These are phyloP conservation scores for Oreochromis spilurus DNA, from an alignment of 2,113 vertebrate species.

Conservation along the genomic window DNA sequence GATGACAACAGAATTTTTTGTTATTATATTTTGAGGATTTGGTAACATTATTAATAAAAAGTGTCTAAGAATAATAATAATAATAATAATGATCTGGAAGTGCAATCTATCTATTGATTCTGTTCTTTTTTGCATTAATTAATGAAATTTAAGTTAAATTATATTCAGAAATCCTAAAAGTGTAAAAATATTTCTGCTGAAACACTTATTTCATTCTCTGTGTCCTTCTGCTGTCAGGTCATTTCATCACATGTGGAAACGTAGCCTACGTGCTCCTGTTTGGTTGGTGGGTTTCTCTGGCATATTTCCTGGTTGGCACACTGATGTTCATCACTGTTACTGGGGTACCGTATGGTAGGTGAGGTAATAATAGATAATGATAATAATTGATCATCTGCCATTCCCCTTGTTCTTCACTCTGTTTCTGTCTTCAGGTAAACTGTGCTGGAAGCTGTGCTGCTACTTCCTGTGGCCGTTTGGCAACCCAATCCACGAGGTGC, in stretches of 20 bases:
- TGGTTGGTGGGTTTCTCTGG: slow-evolving; percentile 83
- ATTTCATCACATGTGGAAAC: slow-evolving; percentile 77
- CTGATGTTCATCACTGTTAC: slow-evolving; percentile 78
- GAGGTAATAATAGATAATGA: neutral
- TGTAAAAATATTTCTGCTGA: neutral
- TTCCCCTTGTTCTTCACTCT: neutral
- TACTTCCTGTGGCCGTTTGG: slow-evolving; percentile 86
- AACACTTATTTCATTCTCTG: neutral
- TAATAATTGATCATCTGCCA: neutral
- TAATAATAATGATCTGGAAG: neutral
- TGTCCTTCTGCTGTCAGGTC: slow-evolving; percentile 59
- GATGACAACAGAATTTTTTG: neutral
- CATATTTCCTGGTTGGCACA: slow-evolving; percentile 70
- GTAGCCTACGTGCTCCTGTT: slow-evolving; percentile 79
- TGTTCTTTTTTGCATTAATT: neutral
- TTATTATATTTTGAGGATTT: neutral
- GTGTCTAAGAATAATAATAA: neutral
- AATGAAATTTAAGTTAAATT: neutral
- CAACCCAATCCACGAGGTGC: slow-evolving; percentile 74
- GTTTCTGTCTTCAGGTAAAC: slow-evolving; percentile 54
- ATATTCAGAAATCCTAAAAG: neutral
- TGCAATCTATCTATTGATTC: neutral
- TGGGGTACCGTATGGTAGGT: slow-evolving; percentile 79
- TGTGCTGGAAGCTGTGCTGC: slow-evolving; percentile 75
- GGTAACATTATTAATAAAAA: neutral